Base-by-base conservation (phyloP, 1,140 invertebrate species). In the Papilio polytes region DNA sequence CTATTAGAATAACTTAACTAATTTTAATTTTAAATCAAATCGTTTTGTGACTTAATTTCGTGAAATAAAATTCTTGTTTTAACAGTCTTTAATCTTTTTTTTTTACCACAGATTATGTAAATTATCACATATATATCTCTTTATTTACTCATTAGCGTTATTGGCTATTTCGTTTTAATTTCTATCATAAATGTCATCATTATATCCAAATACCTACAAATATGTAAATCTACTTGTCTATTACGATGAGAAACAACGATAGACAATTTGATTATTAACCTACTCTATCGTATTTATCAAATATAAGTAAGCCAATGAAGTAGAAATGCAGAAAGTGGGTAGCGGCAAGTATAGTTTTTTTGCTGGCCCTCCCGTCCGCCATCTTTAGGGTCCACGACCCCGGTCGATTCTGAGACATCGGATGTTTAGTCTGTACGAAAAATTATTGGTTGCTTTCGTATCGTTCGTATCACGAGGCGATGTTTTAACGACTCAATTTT, bases 341-440 rank as follows among this genome's bases (percentile, higher is more conserved):
- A 78, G 36, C 9, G 36, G 20, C n/a, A 48, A 18, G 76, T 80
- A 63, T 82, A 53, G 13, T 77, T 83, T 74, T 88, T 88, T 84
- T 88, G 87, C 88, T 88, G 86, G 81, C 88, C 79, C 80, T 90
- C 85, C 74, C 78, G 82, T 51, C 87, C 83, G 91, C 90, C 91
- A 92, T 91, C 74, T 93, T 94, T 90, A 84, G 81, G 87, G 83
- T 91, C 85, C 81, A 81, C 87, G 83, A 86, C 85, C 87, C 82
- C 86, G 82, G 90, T 91, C 90, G 91, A 90, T 92, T 90, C 87
- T 83, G 83, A 88, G 91, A 94, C 92, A 94, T 87, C 89, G 90
- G 89, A 89, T 93, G 93, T 92, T 94, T 93, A 94, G 91, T 93
- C 88, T 83, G 85, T 81, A 90, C 89, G 87, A 92, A 92, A 92